Percentiles rank a stretch among this genome's conserved stretches.
Conservation (phyloP, 2,797 vertebrate genomes). For the Pangasius macronema region DNA sequence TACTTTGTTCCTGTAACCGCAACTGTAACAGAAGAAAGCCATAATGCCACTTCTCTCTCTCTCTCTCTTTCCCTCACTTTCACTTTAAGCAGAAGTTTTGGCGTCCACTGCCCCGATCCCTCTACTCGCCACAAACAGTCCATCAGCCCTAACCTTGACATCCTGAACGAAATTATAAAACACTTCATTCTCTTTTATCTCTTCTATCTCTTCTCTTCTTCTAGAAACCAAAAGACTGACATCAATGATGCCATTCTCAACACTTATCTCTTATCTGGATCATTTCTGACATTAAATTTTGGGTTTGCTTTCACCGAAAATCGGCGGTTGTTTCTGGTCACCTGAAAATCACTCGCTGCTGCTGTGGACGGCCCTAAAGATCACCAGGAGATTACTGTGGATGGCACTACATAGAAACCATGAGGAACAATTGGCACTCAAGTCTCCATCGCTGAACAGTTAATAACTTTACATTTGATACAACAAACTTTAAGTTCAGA, state of each 20-base stretch:
- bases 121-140: neutral
- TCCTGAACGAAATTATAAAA: neutral
- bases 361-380: neutral
- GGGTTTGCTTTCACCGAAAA: neutral
- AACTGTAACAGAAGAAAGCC: slow-evolving; percentile 20
- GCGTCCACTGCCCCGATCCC: neutral
- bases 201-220: neutral
- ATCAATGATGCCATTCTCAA: neutral
- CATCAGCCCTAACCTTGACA: neutral
- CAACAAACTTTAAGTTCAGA: neutral
- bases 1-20: neutral
- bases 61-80: neutral
- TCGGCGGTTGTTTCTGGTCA: neutral
- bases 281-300: neutral
- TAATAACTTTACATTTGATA: neutral
- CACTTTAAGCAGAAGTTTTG: slow-evolving; percentile 4
- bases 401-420: neutral
- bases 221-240: neutral
- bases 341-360: neutral
- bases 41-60: neutral
- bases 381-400: neutral
- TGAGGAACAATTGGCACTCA: neutral
- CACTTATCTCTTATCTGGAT: neutral
- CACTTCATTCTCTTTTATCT: neutral
- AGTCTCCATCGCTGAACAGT: neutral